Conservation (phyloP, 2,888 invertebrate species). For the Philhelius pedissequus region DNA sequence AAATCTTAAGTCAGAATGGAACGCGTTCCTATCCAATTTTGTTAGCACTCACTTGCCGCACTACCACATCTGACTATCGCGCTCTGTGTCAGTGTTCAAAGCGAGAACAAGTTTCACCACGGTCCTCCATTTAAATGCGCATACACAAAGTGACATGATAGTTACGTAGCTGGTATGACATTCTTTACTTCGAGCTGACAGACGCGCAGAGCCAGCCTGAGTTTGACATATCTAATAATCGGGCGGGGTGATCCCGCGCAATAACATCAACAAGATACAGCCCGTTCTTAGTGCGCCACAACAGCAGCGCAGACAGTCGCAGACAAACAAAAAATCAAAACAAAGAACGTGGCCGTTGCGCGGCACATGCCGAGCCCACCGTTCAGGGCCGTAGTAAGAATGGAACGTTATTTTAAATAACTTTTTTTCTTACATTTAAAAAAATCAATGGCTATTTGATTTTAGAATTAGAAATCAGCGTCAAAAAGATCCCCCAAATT, state of each 20-base stretch:
- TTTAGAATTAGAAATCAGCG: background rate
- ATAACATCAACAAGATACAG: constrained; percentile 30
- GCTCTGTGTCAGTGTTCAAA: background rate
- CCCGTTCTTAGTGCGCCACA: background rate
- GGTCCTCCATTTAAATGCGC: constrained; percentile 17
- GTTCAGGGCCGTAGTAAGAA: background rate
- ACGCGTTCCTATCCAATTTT: constrained; percentile 41
- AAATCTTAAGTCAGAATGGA: constrained; percentile 25
- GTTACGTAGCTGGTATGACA: constrained; percentile 28
- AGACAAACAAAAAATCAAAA: background rate
- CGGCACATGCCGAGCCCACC: background rate
- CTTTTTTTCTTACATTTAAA: background rate
- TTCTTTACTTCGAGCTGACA: constrained; percentile 36
- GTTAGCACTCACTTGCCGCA: constrained; percentile 19
- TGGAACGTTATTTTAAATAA: background rate
- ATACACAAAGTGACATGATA: constrained; percentile 36
- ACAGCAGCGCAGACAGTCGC: background rate
- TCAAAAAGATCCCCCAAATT: background rate
- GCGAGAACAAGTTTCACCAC: constrained; percentile 16
- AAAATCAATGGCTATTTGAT: background rate
- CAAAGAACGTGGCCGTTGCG: constrained; percentile 44
- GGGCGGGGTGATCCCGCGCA: constrained; percentile 9
- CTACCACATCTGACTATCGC: background rate
- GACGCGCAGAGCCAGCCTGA: background rate
- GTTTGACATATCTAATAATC: background rate